Evolutionary conservation across 2,888 invertebrate genomes (phyloP).

Genomic region (Drosophila yooni): DNA sequence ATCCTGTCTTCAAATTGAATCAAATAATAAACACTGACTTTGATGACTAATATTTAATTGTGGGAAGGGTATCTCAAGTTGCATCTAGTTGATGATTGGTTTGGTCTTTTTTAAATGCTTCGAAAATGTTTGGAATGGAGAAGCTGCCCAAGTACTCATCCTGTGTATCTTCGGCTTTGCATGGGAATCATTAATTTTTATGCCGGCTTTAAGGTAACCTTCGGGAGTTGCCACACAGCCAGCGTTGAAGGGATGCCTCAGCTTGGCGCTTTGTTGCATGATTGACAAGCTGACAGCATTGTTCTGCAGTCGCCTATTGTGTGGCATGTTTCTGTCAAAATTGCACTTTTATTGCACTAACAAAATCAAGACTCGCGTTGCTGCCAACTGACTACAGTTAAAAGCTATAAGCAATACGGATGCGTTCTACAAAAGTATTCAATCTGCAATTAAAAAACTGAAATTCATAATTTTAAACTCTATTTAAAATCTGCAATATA

Average conservation of each 20-base stretch:
- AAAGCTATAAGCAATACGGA: constrained; percentile 54
- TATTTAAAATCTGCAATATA: neutral
- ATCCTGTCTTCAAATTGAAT: neutral
- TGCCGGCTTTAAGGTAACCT: constrained; percentile 61
- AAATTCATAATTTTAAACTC: neutral
- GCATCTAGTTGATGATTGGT: constrained; percentile 2
- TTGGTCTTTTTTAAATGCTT: constrained; percentile 56
- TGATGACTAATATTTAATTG: neutral
- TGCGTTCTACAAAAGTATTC: neutral
- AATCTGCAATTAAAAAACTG: neutral
- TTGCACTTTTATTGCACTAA: constrained; percentile 51
- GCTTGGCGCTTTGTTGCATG: constrained; percentile 26
- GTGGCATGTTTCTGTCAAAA: constrained; percentile 35
- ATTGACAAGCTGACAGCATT: constrained; percentile 60
- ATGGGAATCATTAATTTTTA: constrained; percentile 61
- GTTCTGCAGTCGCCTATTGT: constrained; percentile 34
- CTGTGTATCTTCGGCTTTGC: constrained; percentile 30
- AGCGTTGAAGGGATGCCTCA: constrained; percentile 3
- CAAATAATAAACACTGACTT: neutral
- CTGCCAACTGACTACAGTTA: constrained; percentile 28
- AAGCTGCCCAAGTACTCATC: constrained; percentile 53
- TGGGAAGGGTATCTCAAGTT: neutral
- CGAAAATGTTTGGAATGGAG: constrained; percentile 38
- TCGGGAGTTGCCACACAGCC: constrained; percentile 22
- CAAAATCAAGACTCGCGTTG: constrained; percentile 47